Base-by-base conservation (phyloP, 2,888 invertebrate genomes). In the Drosophila cognata region DNA sequence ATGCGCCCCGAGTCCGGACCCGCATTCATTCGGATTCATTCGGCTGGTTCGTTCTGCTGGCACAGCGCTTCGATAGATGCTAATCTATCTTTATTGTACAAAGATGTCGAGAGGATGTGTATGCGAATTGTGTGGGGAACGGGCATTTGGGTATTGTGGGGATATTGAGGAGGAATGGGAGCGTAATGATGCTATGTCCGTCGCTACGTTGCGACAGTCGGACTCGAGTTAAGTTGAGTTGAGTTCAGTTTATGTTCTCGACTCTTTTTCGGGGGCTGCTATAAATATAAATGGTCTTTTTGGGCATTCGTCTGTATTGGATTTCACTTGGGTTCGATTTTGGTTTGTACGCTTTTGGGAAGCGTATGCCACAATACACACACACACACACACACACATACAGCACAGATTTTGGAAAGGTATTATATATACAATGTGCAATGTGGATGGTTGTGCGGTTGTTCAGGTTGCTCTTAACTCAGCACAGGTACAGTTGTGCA, bases 41-140 rank as follows among this genome's bases (percentile, higher is more conserved):
- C 84, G 78, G 55, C 48, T 36, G 5, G 81, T 55, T 62, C 85
- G 77, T 74, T 79, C 71, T 55, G 79, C 76, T 78, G 85, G 85
- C 83, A 82, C 76, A 74, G 81, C 86, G 43, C 77, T 78, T 83
- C 84, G 81, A 88, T 84, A 86, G 84, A 84, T 84, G 84, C 86
- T 81, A 81, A 88, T 88, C 84, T 86, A 88, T 84, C 86, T 84
- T 85, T 88, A 88, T 79, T 84, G 88, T 88, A 66, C 86, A 85
- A 81, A 84, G 86, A 84, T 86, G 84, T 81, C 81, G 86, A 88
- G 88, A 83, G 88, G 84, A 84, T 83, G 81, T 74, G 81, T 69
- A 68, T 82, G 81, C 74, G 66, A 81, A 81, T 62, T 76, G 79
- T 57, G 66, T 74, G 78, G 28, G 25, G 70, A 57, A 25, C 48